Evolutionary conservation across 1,140 invertebrate genomes (phyloP).

Genomic region (Brachionus sp.): DNA sequence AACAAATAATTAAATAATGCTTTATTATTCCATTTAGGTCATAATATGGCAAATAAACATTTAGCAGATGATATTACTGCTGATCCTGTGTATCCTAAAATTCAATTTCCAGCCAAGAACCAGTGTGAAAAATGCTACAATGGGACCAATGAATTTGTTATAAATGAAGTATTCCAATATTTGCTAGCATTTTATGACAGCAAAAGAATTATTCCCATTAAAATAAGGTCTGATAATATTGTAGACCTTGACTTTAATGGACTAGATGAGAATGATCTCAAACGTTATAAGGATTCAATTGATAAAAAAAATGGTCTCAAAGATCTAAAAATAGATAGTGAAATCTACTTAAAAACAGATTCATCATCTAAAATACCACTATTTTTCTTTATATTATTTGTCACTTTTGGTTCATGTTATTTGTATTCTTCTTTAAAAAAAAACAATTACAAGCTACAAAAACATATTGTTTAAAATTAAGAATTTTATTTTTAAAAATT

Average conservation of each 20-base stretch:
- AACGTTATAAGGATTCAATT: background rate
- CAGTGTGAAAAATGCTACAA: conserved; percentile 70
- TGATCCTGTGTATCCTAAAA: conserved; percentile 83
- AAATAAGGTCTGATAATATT: background rate
- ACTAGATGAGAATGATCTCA: background rate
- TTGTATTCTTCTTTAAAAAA: background rate
- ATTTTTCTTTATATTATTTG: conserved; percentile 1
- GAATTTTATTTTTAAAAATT: background rate
- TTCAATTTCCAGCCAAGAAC: conserved; percentile 74
- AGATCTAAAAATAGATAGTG: background rate
- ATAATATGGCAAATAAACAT: conserved; percentile 71
- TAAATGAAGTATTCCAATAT: background rate
- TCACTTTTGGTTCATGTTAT: background rate
- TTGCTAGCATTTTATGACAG: background rate
- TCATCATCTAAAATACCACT: background rate
- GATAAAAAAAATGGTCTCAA: too few species aligned
- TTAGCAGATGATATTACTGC: conserved; percentile 79
- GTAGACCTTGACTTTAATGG: background rate
- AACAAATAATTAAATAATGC: background rate
- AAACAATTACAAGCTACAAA: background rate
- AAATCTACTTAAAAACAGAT: background rate
- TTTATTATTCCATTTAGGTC: conserved; percentile 56
- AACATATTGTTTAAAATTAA: background rate
- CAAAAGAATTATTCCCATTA: background rate
- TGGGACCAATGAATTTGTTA: background rate